Conservation (phyloP, 1,140 invertebrate species). For the Planococcus citri region DNA sequence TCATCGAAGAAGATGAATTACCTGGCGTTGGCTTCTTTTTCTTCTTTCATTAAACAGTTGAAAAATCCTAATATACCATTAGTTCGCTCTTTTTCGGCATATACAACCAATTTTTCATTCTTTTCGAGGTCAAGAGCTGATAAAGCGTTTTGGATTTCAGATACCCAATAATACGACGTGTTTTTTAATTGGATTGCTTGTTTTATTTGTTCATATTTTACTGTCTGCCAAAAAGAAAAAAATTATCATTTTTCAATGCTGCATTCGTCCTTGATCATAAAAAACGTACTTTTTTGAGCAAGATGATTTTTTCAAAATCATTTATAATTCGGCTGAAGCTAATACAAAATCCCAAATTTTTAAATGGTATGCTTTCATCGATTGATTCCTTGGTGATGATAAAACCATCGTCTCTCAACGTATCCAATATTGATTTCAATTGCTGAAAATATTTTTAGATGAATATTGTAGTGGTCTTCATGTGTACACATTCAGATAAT, state of each 20-base stretch:
- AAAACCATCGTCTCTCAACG: too few relatives aligned
- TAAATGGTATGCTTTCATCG: too few relatives aligned
- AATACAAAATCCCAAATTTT: neutral
- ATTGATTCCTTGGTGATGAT: too few relatives aligned
- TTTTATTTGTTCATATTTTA: constrained; percentile 9
- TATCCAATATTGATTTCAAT: too few relatives aligned
- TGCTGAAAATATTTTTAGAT: too few relatives aligned
- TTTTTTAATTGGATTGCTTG: neutral
- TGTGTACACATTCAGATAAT: too few relatives aligned
- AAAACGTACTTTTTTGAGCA: constrained; percentile 20
- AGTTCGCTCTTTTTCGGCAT: constrained; percentile 45
- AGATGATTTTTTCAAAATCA: constrained; percentile 17
- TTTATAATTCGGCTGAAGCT: constrained; percentile 14
- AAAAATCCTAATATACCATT: constrained; percentile 75
- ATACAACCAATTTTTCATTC: constrained; percentile 38
- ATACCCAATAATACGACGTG: constrained; percentile 36
- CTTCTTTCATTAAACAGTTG: constrained; percentile 57
- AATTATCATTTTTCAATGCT: too few relatives aligned
- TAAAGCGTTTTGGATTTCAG: constrained; percentile 39
- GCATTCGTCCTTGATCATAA: too few relatives aligned
- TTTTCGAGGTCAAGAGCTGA: constrained; percentile 38
- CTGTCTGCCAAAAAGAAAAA: neutral
- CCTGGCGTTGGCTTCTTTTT: constrained; percentile 42
- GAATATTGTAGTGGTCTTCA: too few relatives aligned
- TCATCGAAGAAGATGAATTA: neutral